Percentiles rank a stretch among this genome's conserved stretches.
These are phyloP conservation scores for Tachypleus tridentatus DNA, from an alignment of 1,140 invertebrate species.

Conservation along the genomic window DNA sequence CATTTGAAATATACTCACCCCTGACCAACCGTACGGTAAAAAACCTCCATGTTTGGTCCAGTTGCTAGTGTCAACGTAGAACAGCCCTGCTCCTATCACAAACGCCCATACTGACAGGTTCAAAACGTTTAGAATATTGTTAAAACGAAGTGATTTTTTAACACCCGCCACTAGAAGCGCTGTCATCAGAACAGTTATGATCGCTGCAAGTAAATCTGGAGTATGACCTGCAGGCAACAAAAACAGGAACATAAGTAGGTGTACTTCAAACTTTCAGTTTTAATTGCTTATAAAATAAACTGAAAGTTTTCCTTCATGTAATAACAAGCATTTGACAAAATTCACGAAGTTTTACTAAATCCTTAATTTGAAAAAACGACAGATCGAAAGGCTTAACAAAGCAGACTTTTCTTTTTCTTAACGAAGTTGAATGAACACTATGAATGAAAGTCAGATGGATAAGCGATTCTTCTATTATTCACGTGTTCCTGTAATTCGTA, in stretches of 20 bases:
- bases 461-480: too few species aligned
- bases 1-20: slow-evolving; percentile 47
- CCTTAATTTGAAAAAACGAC: too few species aligned
- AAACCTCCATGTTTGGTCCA: slow-evolving; percentile 48
- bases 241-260: too few species aligned
- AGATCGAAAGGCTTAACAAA: too few species aligned
- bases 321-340: too few species aligned
- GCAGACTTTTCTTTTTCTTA: too few species aligned
- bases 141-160: slow-evolving; percentile 80
- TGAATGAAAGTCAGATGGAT: too few species aligned
- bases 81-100: slow-evolving; percentile 73
- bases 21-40: slow-evolving; percentile 72
- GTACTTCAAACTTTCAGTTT: slow-evolving; percentile 21
- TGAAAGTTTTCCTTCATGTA: too few species aligned
- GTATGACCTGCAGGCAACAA: slow-evolving; percentile 26
- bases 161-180: slow-evolving; percentile 75
- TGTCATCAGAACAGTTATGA: slow-evolving; percentile 78
- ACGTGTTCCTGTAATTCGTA: too few species aligned
- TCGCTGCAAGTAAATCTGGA: slow-evolving; percentile 65
- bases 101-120: slow-evolving; percentile 81
- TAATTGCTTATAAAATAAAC: slow-evolving; percentile 28
- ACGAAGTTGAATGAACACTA: slow-evolving; percentile 24
- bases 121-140: slow-evolving; percentile 75
- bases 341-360: too few species aligned
- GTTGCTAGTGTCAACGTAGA: slow-evolving; percentile 47